Base-by-base conservation (phyloP, 2,797 vertebrate species). In the Aselliscus stoliczkanus region DNA sequence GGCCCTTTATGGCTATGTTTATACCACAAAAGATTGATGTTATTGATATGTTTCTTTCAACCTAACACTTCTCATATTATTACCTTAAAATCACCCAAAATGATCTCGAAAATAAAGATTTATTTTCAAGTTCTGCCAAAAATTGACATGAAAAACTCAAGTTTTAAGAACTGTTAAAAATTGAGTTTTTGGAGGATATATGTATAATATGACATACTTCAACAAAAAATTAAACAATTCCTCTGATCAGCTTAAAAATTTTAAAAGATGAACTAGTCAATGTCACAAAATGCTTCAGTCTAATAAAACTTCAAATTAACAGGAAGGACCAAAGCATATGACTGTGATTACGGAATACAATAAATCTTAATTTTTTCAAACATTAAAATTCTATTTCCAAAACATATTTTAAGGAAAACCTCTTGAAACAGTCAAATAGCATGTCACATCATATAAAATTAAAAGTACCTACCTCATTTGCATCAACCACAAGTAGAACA, bases 401-500 rank as follows among this genome's bases (percentile, higher is more conserved):
- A 88, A 82, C 1, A 62, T 4, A 89, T 54, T 86, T 79, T 89
- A 92, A 85, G 3, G 29, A 91, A 86, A 91, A 60, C 15, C n/a
- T 87, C n/a, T 60, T 44, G 7, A 91, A 93, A 96, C 50, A 95
- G 88, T 4, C 11, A 47, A 88, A 50, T 1, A 62, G 20, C 47
- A 84, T 23, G 14, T 70, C 27, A 67, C 2, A 82, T 21, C 12
- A 82, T n/a, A 83, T n/a, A 52, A 94, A 87, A 64, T 64, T 18
- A 87, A 81, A 90, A 67, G 21, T 85, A 70, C 95, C 88, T 97
- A 99, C 99, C 99, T 99, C 99, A 98, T 99, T 99, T 95, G 99
- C 99, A 97, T 99, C 99, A 0, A 99, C 99, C 37, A 99, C 99
- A 95, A 99, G 98, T 97, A 99, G 98, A 95, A 99, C 99, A 67